Evolutionary conservation across 2,113 vertebrate species (phyloP), one percentile per base, ranked within the genome.

Genomic region (Myiagra hebetior): DNA sequence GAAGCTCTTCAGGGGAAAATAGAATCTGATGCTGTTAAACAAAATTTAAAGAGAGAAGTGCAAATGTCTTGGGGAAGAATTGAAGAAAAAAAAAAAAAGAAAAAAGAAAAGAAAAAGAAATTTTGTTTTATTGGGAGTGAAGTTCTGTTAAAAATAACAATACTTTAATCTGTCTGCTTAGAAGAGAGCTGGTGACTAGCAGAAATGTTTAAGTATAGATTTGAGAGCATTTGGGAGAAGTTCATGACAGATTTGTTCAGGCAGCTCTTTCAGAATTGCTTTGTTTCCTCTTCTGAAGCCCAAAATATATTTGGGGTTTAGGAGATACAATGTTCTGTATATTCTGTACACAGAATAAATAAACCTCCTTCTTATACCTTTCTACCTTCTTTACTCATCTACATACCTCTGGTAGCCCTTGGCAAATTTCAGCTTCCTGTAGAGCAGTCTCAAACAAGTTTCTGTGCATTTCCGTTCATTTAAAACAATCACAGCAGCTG

Each of bases 181-280:
- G 42, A 75, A 87, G 55, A 75, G 60, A 91, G 41, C 41, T 78
- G 72, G 52, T 63, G 20, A 96, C 47, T 86, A 78, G 68, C 31
- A 87, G 44, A 91, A 94, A 84, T n/a, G n/a, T 3, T 1, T 80
- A 86, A 92, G 76, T 81, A 84, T 77, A 91, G 60, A 77, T 87
- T 77, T 80, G 57, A 95, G 92, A 88, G 49, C 53, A 56, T 94
- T 68, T 81, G 82, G 68, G 83, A 75, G 83, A 92, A 80, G 64
- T 92, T 94, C 76, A 49, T 47, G 82, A 86, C 84, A 93, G 56
- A 89, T 85, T 91, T 87, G 44, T 75, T 94, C 47, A 65, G 49
- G 52, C 75, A 88, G 90, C 60, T 85, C 67, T 85, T 87, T 87
- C 83, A 80, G 64, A 89, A 89, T 49, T 84, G 76, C 59, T 94